phyloP scores from a whole-genome alignment of 2,888 invertebrate genomes.

The Drosophila nigricruria region DNA sequence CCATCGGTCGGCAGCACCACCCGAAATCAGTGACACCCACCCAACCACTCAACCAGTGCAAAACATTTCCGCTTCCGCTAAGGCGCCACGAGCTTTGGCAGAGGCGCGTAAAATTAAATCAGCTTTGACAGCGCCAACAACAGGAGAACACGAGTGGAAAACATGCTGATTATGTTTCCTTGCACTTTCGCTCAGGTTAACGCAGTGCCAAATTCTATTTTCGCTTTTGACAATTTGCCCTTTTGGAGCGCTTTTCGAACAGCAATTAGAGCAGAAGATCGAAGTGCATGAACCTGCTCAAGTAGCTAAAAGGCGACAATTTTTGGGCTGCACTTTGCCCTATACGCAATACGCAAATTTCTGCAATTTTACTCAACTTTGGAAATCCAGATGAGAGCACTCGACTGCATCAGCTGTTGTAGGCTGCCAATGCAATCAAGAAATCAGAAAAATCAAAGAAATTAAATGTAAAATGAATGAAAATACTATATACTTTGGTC shows the following conservation, averaged over 20 bases:
- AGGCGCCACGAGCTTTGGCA: conserved; percentile 27
- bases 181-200: conserved; percentile 11
- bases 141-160: conserved; percentile 23
- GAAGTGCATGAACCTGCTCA: conserved; percentile 71
- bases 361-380: conserved; percentile 17
- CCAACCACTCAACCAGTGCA: conserved; percentile 49
- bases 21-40: conserved; percentile 8
- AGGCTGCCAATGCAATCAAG: conserved; percentile 17
- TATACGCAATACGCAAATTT: conserved; percentile 5
- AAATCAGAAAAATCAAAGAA: conserved; percentile 3
- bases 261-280: conserved; percentile 61
- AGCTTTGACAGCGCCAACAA: conserved; percentile 38
- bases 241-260: conserved; percentile 48
- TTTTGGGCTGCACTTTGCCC: background rate
- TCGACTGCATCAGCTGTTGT: conserved; percentile 26
- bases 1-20: conserved; percentile 5
- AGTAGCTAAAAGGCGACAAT: conserved; percentile 47
- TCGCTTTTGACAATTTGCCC: conserved; percentile 12
- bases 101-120: conserved; percentile 59
- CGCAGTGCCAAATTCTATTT: conserved; percentile 23
- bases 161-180: conserved; percentile 43
- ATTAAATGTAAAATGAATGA: background rate
- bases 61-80: conserved; percentile 56
- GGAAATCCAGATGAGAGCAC: conserved; percentile 16
- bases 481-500: background rate